Percentiles rank a stretch among this genome's conserved stretches.
Evolutionary conservation across 1,140 invertebrate species (phyloP).

Genomic region (Ceratina calcarata): DNA sequence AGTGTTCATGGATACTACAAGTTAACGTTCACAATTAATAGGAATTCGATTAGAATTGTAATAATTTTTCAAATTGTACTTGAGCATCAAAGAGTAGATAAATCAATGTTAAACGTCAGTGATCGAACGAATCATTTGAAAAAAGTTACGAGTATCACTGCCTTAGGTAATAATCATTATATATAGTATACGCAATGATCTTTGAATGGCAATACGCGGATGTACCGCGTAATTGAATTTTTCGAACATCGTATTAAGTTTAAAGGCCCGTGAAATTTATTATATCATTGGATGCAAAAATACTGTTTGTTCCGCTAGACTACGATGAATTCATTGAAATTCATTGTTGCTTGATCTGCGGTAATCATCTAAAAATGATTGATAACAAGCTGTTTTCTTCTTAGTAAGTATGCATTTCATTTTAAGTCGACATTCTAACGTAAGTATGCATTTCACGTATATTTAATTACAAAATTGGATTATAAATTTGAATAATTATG

Average conservation of each 20-base stretch:
- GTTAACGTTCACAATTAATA: not conserved
- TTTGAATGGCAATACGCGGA: conserved; percentile 8
- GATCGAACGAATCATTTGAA: conserved; percentile 5
- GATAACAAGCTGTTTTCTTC: conserved; percentile 5
- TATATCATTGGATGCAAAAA: not conserved
- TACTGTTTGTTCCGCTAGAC: too few species aligned
- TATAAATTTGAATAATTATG: not conserved
- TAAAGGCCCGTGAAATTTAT: not conserved
- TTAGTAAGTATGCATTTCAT: not conserved
- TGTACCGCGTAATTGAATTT: conserved; percentile 12
- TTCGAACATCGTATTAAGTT: not conserved
- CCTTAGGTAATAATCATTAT: not conserved
- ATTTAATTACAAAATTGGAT: not conserved
- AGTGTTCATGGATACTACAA: not conserved
- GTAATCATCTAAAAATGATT: conserved; percentile 8
- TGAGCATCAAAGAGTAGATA: not conserved
- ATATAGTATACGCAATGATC: not conserved
- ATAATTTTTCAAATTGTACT: not conserved
- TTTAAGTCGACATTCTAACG: not conserved
- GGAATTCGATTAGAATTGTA: not conserved
- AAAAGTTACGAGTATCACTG: conserved; percentile 3
- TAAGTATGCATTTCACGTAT: not conserved
- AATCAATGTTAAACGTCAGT: not conserved
- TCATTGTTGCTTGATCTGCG: not conserved
- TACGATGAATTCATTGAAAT: not conserved